Base-by-base conservation (phyloP, 2,888 invertebrate genomes). In the Chymomyza fuscimana region DNA sequence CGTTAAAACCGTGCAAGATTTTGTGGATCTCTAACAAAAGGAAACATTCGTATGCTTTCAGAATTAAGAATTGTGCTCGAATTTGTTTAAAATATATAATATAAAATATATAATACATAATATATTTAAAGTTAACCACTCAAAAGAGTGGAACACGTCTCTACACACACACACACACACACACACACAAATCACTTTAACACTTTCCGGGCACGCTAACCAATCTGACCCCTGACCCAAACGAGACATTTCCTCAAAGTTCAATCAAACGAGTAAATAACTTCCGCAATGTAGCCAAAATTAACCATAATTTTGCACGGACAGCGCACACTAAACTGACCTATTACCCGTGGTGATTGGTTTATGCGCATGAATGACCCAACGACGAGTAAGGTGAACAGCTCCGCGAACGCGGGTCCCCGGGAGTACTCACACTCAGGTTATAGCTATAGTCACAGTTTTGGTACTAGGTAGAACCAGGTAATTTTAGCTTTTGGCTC, bases 261-360 rank as follows among this genome's bases (percentile, higher is more conserved):
- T 79, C 82, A 75, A 82, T 80, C 80, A 81, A 73, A 78, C 76
- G 72, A 81, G 78, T 82, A 82, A 81, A 77, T 80, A 79, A 79
- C 80, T 80, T 80, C 80, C 80, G 82, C 78, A 75, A 75, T 72
- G 80, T 79, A 78, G 71, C 70, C 82, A 69, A 82, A 81, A 80
- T 81, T 76, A 81, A 79, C 80, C 80, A 76, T 81, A 74, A 82
- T 78, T 69, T 52, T 74, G 76, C 74, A 63, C 60, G 59, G 61
- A 12, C 10, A 60, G 29, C n/a, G 29, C 74, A 68, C 69, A 71
- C 71, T 78, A 76, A 80, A 80, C 80, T 74, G 82, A 82, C 74
- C 82, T 61, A 82, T 81, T 82, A 82, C 62, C 66, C 69, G 52
- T 56, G 60, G 68, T 62, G 32, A 59, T 72, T 36, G 65, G 69